Conservation (phyloP, 2,113 vertebrate genomes). For the Parus major region DNA sequence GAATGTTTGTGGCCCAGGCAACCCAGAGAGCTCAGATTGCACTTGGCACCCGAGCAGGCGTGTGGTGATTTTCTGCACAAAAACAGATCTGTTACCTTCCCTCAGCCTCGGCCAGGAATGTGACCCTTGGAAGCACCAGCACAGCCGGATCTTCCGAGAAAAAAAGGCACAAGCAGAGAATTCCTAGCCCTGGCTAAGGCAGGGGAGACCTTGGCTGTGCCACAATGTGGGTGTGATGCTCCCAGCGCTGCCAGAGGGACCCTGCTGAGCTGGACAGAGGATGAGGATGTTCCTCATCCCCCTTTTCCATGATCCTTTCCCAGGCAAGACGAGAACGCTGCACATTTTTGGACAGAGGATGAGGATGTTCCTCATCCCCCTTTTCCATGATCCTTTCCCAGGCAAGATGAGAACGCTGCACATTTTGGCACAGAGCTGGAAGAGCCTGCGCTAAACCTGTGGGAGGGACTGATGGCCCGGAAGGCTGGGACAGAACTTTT, state of each 20-base stretch:
- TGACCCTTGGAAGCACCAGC: neutral
- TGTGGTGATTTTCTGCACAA: neutral
- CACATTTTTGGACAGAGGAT: fast-evolving
- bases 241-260: neutral
- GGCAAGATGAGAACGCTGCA: fast-evolving
- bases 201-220: neutral
- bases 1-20: neutral
- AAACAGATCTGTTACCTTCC: neutral
- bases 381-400: neutral
- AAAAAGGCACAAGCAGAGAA: neutral
- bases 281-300: neutral
- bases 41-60: neutral
- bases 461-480: fast-evolving
- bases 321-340: fast-evolving
- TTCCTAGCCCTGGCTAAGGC: neutral
- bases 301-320: neutral
- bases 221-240: neutral
- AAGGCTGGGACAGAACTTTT: neutral
- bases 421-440: neutral
- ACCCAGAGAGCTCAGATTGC: neutral
- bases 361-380: neutral
- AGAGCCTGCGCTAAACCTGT: neutral
- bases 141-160: fast-evolving
- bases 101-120: neutral
- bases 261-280: neutral